A percentile compares a stretch with the other conserved stretches of the same genome.
These are phyloP conservation scores for Picathartes gymnocephalus DNA, from an alignment of 2,113 vertebrate genomes.

Conservation along the genomic window DNA sequence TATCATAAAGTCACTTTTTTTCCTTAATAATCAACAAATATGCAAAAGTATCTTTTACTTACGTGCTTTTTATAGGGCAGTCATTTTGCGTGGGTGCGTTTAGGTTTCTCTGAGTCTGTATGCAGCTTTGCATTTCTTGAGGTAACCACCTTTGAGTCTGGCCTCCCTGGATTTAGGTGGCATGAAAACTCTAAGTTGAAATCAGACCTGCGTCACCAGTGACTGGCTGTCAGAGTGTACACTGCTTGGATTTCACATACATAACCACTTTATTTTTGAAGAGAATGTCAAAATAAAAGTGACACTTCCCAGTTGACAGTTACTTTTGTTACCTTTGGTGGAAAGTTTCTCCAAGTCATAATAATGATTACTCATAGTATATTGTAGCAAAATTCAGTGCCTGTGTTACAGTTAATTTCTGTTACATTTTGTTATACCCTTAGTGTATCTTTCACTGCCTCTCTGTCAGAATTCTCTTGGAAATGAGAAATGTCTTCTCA, in stretches of 20 bases:
- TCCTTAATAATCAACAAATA: background rate
- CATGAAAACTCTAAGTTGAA: background rate
- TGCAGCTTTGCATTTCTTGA: background rate
- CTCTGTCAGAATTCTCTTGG: slow-evolving; percentile 22
- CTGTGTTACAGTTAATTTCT: slow-evolving; percentile 28
- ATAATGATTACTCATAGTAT: background rate
- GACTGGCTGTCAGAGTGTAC: accelerated
- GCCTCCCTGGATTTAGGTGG: background rate
- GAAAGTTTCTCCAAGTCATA: background rate
- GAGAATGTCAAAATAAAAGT: background rate
- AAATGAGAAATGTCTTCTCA: slow-evolving; percentile 10
- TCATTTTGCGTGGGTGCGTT: background rate
- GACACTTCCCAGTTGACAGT: background rate
- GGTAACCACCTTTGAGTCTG: background rate
- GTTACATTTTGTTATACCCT: background rate
- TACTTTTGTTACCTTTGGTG: background rate
- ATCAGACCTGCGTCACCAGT: background rate
- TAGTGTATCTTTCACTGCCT: background rate
- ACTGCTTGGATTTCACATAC: background rate
- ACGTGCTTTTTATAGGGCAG: background rate
- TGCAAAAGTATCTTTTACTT: background rate
- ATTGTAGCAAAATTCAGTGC: background rate
- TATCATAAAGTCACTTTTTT: background rate
- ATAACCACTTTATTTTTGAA: background rate
- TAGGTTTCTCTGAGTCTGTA: background rate